Conservation (phyloP, 2,113 vertebrate genomes). For the Rousettus leschenaultii region DNA sequence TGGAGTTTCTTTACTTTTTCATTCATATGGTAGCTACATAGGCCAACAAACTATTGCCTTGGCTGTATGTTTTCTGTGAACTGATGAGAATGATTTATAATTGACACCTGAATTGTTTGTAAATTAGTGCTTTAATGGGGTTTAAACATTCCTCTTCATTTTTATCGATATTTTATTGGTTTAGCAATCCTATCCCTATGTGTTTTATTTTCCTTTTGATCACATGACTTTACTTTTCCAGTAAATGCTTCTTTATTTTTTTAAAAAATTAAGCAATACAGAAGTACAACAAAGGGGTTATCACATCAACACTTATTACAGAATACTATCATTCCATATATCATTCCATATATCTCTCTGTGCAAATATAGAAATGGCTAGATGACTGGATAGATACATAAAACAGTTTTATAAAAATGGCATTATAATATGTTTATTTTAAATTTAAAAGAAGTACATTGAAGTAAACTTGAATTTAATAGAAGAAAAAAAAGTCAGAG, state of each 20-base stretch:
- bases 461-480: neutral
- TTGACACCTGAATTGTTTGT: neutral
- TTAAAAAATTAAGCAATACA: neutral
- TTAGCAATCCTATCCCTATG: neutral
- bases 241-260: neutral
- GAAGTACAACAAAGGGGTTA: neutral
- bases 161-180: neutral
- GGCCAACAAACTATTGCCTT: neutral
- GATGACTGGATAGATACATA: neutral
- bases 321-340: neutral
- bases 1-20: neutral
- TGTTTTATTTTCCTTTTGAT: too few relatives aligned
- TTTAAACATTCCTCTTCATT: neutral
- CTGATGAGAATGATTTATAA: neutral
- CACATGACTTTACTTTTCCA: neutral
- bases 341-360: neutral
- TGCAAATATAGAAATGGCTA: neutral
- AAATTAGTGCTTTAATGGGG: neutral
- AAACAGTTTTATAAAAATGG: neutral
- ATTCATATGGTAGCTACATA: neutral
- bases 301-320: neutral
- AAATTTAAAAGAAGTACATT: slow-evolving; percentile 26
- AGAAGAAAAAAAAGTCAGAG: slow-evolving; percentile 16
- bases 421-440: neutral
- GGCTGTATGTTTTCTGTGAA: neutral